Evolutionary conservation across 2,113 vertebrate species (phyloP), one percentile per base, ranked within the genome.

Genomic region (Jacana jacana): DNA sequence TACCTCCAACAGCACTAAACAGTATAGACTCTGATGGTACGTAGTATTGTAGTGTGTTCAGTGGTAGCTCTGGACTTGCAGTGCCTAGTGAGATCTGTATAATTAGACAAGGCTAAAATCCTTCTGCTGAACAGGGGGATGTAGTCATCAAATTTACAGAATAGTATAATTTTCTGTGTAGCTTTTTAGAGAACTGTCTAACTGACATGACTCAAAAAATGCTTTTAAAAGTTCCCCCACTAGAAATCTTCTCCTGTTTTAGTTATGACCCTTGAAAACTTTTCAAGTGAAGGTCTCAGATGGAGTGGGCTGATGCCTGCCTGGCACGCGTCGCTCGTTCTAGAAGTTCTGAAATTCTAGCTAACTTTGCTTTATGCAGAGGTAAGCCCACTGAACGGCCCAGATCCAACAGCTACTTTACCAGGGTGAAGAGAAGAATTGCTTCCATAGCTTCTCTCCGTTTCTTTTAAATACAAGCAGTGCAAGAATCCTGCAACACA

Each of bases 1-100:
- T 99, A 95, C 99, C 99, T 65, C 99, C 99, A 31, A 99, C 99
- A 39, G 99, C 99, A 30, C 99, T 99, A 84, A 99, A 99, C 98
- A 99, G 99, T 98, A 99, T 99, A 77, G 99, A 99, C 96, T 99
- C 99, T 12, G 99, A 99, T 58, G 99, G 99, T 99, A 99, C 48
- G 99, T 98, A 97, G 68, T n/a, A 27, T 92, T 73, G 73, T 55
- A 10, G 51, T 46, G 44, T 80, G 68, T 60, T 71, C 86, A 46
- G 83, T 57, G 39, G 27, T 73, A 40, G 46, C 57, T 86, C 68
- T 83, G 85, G 37, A 42, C 40, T 80, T 79, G 49, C 42, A 70
- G 42, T 71, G 39, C 55, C 31, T 88, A 3, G 11, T 83, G 86
- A 77, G 42, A 70, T 55, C 42, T 46, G 5, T 84, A 5, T 40